These are phyloP conservation scores for Grantiella picta DNA, from an alignment of 2,113 vertebrate species.

Conservation along the genomic window DNA sequence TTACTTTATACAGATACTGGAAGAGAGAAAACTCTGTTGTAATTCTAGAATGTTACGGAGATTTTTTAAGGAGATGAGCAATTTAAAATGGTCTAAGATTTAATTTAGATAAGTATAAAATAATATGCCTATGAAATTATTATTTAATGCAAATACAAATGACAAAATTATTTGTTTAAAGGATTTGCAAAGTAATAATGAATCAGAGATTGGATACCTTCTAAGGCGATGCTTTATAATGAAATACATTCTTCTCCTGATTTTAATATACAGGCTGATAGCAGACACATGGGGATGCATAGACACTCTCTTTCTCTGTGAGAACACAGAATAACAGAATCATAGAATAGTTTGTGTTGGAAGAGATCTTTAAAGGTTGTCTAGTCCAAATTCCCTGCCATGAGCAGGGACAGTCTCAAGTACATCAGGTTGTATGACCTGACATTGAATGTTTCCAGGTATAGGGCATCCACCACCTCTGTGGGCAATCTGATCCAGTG, in stretches of 20 bases:
- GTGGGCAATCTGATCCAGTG: not conserved
- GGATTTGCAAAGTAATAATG: not conserved
- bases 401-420: not conserved
- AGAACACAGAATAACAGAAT: not conserved
- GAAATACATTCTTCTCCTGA: not conserved
- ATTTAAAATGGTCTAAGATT: constrained; percentile 37
- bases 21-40: not conserved
- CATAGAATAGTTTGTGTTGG: not conserved
- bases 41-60: not conserved
- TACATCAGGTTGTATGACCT: not conserved
- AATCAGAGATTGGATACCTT: not conserved
- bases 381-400: not conserved
- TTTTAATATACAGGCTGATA: not conserved
- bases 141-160: not conserved
- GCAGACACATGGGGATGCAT: not conserved
- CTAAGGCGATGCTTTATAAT: not conserved
- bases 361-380: not conserved
- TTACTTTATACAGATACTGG: not conserved
- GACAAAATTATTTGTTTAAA: not conserved
- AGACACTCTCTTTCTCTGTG: not conserved
- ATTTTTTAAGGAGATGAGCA: constrained; percentile 26
- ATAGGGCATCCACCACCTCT: not conserved
- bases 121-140: not conserved
- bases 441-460: not conserved
- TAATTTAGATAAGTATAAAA: constrained; percentile 72